Evolutionary conservation across 2,888 invertebrate species (phyloP).

Genomic region (Branchipolynoe longqiensis): DNA sequence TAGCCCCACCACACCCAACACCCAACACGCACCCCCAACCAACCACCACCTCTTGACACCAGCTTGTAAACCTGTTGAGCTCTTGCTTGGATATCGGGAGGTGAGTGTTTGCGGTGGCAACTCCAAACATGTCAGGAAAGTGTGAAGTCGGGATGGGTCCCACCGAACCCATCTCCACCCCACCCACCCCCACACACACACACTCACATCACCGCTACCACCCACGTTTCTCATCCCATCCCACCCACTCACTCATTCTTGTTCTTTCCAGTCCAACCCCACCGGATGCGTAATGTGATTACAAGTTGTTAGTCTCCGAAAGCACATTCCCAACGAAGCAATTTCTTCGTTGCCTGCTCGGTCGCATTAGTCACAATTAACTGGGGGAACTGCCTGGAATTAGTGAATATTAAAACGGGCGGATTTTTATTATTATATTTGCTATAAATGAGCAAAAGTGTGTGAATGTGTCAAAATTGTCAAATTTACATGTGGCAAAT

Average conservation of each 20-base stretch:
- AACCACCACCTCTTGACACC: background rate
- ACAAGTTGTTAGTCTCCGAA: conserved; percentile 12
- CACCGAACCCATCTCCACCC: no score
- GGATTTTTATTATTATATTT: conserved; percentile 26
- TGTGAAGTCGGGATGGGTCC: background rate
- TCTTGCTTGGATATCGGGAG: background rate
- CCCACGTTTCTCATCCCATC: no score
- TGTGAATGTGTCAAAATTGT: conserved; percentile 2
- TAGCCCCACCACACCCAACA: no score
- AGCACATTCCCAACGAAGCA: conserved; percentile 13
- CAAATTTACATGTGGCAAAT: background rate
- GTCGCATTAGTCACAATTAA: conserved; percentile 27
- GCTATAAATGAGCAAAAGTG: background rate
- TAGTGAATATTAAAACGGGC: background rate
- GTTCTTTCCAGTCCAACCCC: background rate
- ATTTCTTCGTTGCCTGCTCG: conserved; percentile 15
- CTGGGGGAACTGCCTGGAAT: background rate
- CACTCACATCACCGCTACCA: no score
- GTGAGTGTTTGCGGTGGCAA: background rate
- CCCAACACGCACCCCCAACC: no score
- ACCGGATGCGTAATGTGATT: conserved; percentile 1
- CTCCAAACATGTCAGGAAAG: background rate
- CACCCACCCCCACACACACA: no score
- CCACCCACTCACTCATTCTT: no score
- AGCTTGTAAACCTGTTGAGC: conserved; percentile 21